A percentile compares a stretch with the other conserved stretches of the same genome.
Conservation (phyloP, 92 coral and sea anemone species). For the Siderastrea siderea region DNA sequence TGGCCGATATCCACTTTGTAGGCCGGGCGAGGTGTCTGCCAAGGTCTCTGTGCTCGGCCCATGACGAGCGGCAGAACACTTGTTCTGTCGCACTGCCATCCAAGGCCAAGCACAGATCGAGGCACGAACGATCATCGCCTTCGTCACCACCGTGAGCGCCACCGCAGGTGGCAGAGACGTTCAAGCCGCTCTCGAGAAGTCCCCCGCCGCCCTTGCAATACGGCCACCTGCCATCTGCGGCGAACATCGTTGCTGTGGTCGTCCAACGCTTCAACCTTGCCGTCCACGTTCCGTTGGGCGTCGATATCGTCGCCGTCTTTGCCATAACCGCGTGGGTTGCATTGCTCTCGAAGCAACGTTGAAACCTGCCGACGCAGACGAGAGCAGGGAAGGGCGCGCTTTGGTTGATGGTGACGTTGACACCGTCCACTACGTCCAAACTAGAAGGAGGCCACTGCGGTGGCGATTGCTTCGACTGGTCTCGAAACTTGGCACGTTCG, state of each 20-base stretch:
- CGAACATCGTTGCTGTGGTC: background rate
- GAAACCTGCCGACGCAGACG: background rate
- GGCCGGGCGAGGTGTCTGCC: background rate
- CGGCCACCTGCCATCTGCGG: slow-evolving; percentile 19
- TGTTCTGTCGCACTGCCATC: background rate
- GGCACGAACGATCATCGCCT: background rate
- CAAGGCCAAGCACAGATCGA: slow-evolving; percentile 10
- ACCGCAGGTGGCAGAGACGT: background rate
- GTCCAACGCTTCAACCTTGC: background rate
- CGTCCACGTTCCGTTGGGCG: background rate
- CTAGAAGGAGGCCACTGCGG: no score
- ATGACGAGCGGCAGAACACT: no score
- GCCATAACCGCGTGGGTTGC: slow-evolving; percentile 2
- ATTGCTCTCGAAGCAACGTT: slow-evolving; percentile 12
- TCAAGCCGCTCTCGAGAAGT: background rate
- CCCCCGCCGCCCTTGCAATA: background rate
- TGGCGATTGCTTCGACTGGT: no score
- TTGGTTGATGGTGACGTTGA: background rate
- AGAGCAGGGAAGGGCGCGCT: background rate
- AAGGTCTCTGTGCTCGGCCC: no score
- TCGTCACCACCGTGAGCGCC: no score
- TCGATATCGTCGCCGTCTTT: background rate
- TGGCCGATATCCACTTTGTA: background rate
- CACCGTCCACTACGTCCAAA: no score
- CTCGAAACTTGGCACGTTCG: no score